Conservation (phyloP, 35 echinoderm and acorn worm genomes). For the Eucidaris tribuloides region DNA sequence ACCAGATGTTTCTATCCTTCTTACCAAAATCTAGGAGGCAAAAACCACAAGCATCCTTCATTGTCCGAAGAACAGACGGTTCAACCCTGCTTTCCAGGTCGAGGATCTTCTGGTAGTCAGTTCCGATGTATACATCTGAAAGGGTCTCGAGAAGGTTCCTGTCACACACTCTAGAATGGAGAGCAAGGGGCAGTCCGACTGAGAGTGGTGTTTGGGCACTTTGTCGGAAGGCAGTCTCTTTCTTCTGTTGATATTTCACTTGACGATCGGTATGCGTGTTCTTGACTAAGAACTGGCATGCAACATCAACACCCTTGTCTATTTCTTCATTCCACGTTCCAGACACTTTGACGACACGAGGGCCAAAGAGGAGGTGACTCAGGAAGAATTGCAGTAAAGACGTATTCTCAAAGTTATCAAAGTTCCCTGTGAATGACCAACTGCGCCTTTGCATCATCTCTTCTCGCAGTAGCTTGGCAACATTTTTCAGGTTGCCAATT, state of each 20-base stretch:
- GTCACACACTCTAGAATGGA: conserved; percentile 58
- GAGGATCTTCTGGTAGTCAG: conserved; percentile 34
- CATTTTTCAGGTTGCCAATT: conserved; percentile 45
- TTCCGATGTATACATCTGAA: conserved; percentile 46
- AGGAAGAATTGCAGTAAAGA: conserved; percentile 31
- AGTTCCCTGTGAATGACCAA: conserved; percentile 31
- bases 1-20: conserved; percentile 30
- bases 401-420: conserved; percentile 35
- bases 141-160: conserved; percentile 39
- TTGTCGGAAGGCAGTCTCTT: conserved; percentile 3
- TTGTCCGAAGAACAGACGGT: conserved; percentile 9
- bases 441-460: conserved; percentile 22
- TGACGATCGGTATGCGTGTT: conserved; percentile 40
- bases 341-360: conserved; percentile 25
- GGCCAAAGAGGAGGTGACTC: conserved; percentile 39
- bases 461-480: conserved; percentile 17
- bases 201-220: conserved; percentile 29
- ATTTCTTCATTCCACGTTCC: conserved; percentile 1
- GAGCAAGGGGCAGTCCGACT: conserved; percentile 38
- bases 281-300: conserved; percentile 41
- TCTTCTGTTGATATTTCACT: conserved; percentile 29
- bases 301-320: conserved; percentile 44
- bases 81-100: conserved; percentile 46
- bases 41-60: conserved; percentile 42
- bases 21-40: conserved; percentile 39